Conservation (phyloP, 2,888 invertebrate genomes). For the Cylloceria caligata region DNA sequence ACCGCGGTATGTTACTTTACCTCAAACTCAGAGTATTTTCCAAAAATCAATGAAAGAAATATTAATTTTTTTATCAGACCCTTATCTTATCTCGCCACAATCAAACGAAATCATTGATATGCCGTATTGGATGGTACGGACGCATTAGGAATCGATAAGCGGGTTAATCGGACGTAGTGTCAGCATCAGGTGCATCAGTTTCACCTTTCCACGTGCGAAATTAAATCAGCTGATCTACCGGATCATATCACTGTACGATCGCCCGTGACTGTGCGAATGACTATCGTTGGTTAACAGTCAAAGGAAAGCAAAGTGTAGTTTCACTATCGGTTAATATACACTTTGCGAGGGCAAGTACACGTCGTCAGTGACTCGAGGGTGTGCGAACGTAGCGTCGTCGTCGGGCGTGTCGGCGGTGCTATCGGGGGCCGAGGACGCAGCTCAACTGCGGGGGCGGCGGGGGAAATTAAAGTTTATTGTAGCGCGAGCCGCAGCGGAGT, state of each 20-base stretch:
- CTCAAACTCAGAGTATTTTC: too few relatives aligned
- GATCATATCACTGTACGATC: not conserved
- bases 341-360: conserved; percentile 38
- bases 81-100: too few relatives aligned
- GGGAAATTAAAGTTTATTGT: conserved; percentile 80
- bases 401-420: conserved; percentile 65
- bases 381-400: conserved; percentile 65
- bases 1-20: too few relatives aligned
- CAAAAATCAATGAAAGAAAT: too few relatives aligned
- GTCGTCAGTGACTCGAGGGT: conserved; percentile 56
- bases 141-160: conserved; percentile 29
- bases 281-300: not conserved
- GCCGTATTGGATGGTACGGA: too few relatives aligned
- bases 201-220: not conserved
- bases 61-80: too few relatives aligned
- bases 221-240: conserved; percentile 21
- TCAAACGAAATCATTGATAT: too few relatives aligned
- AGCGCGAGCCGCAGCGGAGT: conserved; percentile 80
- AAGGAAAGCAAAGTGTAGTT: conserved; percentile 13
- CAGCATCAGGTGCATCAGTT: conserved; percentile 13
- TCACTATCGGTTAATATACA: conserved; percentile 5
- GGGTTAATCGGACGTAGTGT: not conserved
- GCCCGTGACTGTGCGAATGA: not conserved
- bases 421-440: conserved; percentile 68
- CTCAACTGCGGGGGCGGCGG: conserved; percentile 71